These are phyloP conservation scores for Drosophila parthenogenetica DNA, from an alignment of 2,888 invertebrate genomes.

Conservation along the genomic window DNA sequence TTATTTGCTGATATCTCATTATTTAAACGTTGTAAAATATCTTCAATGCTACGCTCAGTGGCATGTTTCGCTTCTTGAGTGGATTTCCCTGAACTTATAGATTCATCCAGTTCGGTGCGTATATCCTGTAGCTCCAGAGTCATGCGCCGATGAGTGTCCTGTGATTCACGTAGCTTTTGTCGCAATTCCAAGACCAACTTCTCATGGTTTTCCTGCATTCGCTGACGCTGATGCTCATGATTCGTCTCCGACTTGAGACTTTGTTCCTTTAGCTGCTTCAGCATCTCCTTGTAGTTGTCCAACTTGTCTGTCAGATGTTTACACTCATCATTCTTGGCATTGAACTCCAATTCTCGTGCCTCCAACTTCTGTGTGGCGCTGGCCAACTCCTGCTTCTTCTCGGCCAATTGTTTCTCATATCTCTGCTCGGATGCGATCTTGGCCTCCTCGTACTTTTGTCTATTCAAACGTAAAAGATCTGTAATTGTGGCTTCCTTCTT, in stretches of 20 bases:
- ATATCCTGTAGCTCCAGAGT: conserved; percentile 82
- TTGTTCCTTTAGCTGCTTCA: conserved; percentile 83
- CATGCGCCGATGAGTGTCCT: conserved; percentile 84
- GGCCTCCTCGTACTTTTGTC: conserved; percentile 86
- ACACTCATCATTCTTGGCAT: conserved; percentile 83
- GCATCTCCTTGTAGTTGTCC: conserved; percentile 83
- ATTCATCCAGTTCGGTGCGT: conserved; percentile 82
- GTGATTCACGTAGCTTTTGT: conserved; percentile 85
- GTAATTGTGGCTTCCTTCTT: conserved; percentile 85
- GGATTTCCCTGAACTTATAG: conserved; percentile 77
- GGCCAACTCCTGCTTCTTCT: conserved; percentile 84
- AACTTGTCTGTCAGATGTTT: conserved; percentile 82
- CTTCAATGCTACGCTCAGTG: conserved; percentile 81
- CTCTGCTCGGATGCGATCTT: conserved; percentile 85
- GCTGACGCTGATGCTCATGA: conserved; percentile 83
- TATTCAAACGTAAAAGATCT: conserved; percentile 85
- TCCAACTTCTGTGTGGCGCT: conserved; percentile 84
- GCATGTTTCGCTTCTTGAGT: conserved; percentile 82
- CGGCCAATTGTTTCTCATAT: conserved; percentile 86
- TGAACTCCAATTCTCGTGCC: conserved; percentile 85
- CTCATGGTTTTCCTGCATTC: conserved; percentile 84
- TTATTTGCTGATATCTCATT: conserved; percentile 83
- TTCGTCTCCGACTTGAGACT: conserved; percentile 74
- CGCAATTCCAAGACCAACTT: conserved; percentile 85
- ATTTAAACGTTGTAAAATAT: conserved; percentile 82